Base-by-base conservation (phyloP, 2,888 invertebrate species). In the Tipula confusa region DNA sequence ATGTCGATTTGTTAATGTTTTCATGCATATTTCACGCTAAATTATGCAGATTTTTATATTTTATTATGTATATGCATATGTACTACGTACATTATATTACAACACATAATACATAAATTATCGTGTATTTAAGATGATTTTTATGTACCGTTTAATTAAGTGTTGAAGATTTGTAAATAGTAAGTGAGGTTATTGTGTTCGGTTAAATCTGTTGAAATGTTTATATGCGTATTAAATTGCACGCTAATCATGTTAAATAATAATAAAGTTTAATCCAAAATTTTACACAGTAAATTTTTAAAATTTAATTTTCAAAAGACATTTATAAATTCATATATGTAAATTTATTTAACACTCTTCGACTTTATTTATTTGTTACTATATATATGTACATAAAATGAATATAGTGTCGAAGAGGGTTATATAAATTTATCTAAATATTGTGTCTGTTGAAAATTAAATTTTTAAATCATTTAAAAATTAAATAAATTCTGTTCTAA, bases 1-100 rank as follows among this genome's bases (percentile, higher is more conserved):
- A 24, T 64, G 64, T 64, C 64, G 64, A 64, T 64, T 64, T 64
- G 24, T 64, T 64, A 64, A 64, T 64, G 64, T 64, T 64, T 64
- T 64, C 64, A 64, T 64, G 64, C 64, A 64, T 9, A 64, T 64
- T 64, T 64, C 64, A 64, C 64, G 64, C 64, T 9, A 64, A 64
- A 64, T 64, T 64, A 64, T 64, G 64, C 64, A 64, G 64, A 64
- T 64, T 9, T 64, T 64, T 64, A 24, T n/a, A n/a, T 43, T n/a
- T 43, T 64, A 24, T 64, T 24, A 64, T 24, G n/a, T n/a, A 64
- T 64, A 6, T 24, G 24, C 24, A 9, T 64, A 64, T 4, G 9
- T 43, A n/a, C n/a, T n/a, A 43, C 15, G 15, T 24, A 64, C n/a
- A 43, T 43, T n/a, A n/a, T n/a, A n/a, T n/a, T n/a, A n/a, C n/a